A percentile compares a stretch with the other conserved stretches of the same genome.
These are phyloP conservation scores for Ptyas mucosa DNA, from an alignment of 2,113 vertebrate species.

Conservation along the genomic window DNA sequence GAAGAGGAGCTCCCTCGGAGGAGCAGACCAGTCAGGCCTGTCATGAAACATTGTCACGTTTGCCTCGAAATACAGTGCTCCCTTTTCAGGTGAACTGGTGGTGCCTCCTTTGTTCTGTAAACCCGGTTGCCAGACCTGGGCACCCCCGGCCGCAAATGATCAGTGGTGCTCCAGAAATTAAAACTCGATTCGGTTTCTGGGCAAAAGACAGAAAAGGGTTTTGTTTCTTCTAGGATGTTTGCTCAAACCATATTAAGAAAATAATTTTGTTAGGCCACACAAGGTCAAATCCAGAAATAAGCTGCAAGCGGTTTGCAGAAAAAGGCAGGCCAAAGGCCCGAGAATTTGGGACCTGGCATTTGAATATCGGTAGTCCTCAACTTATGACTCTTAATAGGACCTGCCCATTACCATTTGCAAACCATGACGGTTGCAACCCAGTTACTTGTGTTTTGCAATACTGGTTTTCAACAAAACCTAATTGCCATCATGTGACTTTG, in stretches of 20 bases:
- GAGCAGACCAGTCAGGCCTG: background rate
- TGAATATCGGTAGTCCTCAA: background rate
- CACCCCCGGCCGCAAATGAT: background rate
- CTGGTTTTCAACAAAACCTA: no score
- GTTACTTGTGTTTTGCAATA: no score
- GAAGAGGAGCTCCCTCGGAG: background rate
- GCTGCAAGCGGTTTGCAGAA: background rate
- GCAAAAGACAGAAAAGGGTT: background rate
- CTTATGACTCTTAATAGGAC: no score
- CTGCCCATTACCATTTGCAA: no score
- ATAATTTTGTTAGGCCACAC: background rate
- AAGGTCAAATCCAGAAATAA: background rate
- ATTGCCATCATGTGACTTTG: no score
- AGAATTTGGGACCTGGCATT: background rate
- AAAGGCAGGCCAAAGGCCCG: background rate
- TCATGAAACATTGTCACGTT: background rate
- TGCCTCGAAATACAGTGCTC: conserved; percentile 32
- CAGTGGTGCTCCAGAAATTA: background rate
- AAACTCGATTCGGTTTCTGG: background rate
- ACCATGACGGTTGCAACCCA: no score
- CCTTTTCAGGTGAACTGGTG: conserved; percentile 62
- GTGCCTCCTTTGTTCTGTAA: background rate
- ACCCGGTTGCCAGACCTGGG: background rate
- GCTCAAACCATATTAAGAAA: background rate
- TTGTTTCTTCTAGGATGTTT: background rate